Evolutionary conservation across 2,888 invertebrate genomes (phyloP).

Genomic region (Drosophila phalerata): DNA sequence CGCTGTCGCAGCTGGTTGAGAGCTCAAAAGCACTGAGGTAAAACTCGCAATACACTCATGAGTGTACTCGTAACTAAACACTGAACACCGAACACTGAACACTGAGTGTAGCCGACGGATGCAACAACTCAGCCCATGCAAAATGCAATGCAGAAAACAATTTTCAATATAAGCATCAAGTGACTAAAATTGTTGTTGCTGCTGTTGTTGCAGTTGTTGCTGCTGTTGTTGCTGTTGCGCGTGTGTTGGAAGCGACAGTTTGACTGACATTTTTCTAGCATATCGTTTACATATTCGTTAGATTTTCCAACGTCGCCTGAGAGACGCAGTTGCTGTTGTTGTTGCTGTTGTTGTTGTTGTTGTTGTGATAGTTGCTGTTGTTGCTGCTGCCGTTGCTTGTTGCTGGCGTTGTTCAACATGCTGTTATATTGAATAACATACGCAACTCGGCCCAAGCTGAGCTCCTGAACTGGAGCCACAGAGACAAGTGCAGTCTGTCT

Average conservation of each 20-base stretch:
- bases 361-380: constrained; percentile 25
- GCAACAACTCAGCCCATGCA: constrained; percentile 65
- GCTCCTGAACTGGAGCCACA: constrained; percentile 46
- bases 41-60: constrained; percentile 40
- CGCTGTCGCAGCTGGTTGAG: constrained; percentile 71
- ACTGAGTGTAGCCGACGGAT: constrained; percentile 63
- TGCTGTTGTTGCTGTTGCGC: constrained; percentile 58
- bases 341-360: constrained; percentile 26
- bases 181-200: constrained; percentile 69
- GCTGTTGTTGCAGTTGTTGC: constrained; percentile 30
- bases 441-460: constrained; percentile 60
- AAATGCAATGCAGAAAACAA: constrained; percentile 76
- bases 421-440: constrained; percentile 78
- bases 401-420: constrained; percentile 75
- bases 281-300: constrained; percentile 83
- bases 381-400: constrained; percentile 67
- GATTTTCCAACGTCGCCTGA: constrained; percentile 68
- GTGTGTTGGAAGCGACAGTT: constrained; percentile 85
- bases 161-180: constrained; percentile 83
- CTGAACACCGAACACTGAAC: constrained; percentile 13
- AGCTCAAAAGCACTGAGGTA: constrained; percentile 47
- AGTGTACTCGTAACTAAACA: constrained; percentile 29
- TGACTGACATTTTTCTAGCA: constrained; percentile 84
- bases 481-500: constrained; percentile 68
- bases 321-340: constrained; percentile 32